Conservation (phyloP, 1,140 invertebrate genomes). For the Anagrus nilaparvatae region DNA sequence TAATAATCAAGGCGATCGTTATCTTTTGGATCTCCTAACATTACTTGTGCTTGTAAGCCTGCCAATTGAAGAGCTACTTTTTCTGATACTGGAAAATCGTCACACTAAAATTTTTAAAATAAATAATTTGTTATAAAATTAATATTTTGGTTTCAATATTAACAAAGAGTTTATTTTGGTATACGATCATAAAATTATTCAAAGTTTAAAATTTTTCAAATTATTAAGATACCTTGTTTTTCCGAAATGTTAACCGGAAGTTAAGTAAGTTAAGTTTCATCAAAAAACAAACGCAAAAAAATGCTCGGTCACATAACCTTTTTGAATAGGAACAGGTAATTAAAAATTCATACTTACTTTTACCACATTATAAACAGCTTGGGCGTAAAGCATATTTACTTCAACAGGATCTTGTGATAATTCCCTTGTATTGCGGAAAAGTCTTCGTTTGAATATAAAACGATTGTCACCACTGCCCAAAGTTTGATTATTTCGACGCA, state of each 20-base stretch:
- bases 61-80: conserved; percentile 89
- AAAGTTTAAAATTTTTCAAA: too few relatives aligned
- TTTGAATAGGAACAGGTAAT: background rate
- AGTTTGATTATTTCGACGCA: conserved; percentile 46
- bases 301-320: background rate
- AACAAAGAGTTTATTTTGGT: too few relatives aligned
- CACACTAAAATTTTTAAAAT: conserved; percentile 49
- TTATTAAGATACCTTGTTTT: too few relatives aligned
- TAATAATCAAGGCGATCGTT: conserved; percentile 63
- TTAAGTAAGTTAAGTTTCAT: too few relatives aligned
- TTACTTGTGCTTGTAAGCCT: conserved; percentile 87
- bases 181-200: too few relatives aligned
- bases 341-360: conserved; percentile 54
- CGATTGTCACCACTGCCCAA: conserved; percentile 78
- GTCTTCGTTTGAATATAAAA: conserved; percentile 83
- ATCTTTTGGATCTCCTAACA: conserved; percentile 75
- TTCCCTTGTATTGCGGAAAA: conserved; percentile 80
- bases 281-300: conserved; percentile 1
- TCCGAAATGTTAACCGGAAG: too few relatives aligned
- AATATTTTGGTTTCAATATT: background rate
- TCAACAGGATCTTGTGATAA: conserved; percentile 94
- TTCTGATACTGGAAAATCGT: conserved; percentile 90
- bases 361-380: conserved; percentile 89
- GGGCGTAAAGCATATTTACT: conserved; percentile 88
- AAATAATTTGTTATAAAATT: conserved; percentile 2